These are phyloP conservation scores for Columba livia DNA, from an alignment of 2,113 vertebrate species.

Conservation along the genomic window DNA sequence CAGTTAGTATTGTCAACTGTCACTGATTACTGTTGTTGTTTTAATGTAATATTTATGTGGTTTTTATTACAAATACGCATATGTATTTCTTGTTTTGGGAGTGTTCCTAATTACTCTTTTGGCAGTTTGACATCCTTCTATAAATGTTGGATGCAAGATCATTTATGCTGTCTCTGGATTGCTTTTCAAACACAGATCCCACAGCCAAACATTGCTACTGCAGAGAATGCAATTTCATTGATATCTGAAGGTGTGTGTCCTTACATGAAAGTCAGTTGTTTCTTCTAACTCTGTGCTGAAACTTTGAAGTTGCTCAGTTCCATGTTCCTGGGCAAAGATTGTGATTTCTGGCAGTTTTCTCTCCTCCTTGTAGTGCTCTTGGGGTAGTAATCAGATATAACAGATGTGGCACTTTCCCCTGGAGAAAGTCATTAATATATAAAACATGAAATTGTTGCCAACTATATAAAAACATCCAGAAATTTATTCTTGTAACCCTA, in stretches of 20 bases:
- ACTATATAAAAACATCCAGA: neutral
- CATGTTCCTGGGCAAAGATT: neutral
- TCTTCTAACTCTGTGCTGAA: neutral
- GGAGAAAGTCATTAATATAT: neutral
- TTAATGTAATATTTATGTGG: neutral
- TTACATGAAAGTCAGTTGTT: neutral
- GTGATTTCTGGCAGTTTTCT: neutral
- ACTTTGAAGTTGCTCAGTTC: neutral
- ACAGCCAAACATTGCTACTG: neutral
- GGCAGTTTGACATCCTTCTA: neutral
- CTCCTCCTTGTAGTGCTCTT: fast-evolving
- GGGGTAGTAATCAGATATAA: neutral
- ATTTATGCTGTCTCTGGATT: neutral
- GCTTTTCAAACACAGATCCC: neutral
- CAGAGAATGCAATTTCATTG: neutral
- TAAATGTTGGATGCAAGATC: neutral
- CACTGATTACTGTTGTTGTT: neutral
- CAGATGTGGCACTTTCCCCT: neutral
- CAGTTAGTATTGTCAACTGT: neutral
- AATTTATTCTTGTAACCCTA: neutral
- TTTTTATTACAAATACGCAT: neutral
- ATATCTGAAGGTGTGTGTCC: neutral
- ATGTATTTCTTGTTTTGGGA: neutral
- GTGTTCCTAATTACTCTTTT: neutral
- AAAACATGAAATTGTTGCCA: neutral